These are phyloP conservation scores for Drosophila santomea DNA, from an alignment of 1,140 invertebrate genomes.

Conservation along the genomic window DNA sequence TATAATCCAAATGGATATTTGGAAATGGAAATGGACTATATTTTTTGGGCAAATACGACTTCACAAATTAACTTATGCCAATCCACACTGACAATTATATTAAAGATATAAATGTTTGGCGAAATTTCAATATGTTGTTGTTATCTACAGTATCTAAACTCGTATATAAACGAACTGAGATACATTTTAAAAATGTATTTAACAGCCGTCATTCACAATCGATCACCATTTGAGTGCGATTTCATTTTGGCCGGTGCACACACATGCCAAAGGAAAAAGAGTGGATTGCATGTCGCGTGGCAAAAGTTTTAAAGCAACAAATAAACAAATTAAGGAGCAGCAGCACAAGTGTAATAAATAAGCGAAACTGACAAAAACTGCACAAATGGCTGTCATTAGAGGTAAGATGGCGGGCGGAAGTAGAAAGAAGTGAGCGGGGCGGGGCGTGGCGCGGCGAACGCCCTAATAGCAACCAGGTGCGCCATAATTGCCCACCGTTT, in stretches of 20 bases:
- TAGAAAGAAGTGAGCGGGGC: background rate
- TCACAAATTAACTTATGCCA: too few relatives aligned
- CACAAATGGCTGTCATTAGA: conserved; percentile 80
- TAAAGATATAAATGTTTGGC: too few relatives aligned
- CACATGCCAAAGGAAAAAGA: conserved; percentile 6
- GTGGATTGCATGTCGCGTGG: conserved; percentile 30
- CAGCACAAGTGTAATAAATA: conserved; percentile 73
- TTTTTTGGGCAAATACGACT: background rate
- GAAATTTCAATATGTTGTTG: too few relatives aligned
- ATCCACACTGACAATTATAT: too few relatives aligned
- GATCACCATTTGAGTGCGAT: background rate
- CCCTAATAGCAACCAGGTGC: conserved; percentile 67
- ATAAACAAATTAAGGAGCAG: conserved; percentile 70
- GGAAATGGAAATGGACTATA: background rate
- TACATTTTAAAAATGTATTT: background rate
- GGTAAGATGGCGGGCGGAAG: conserved; percentile 34
- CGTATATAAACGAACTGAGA: too few relatives aligned
- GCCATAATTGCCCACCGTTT: conserved; percentile 78
- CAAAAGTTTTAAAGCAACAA: conserved; percentile 63
- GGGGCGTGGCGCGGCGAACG: conserved; percentile 17
- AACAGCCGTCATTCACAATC: background rate
- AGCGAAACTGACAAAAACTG: conserved; percentile 78
- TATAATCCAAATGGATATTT: background rate
- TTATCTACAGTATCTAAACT: too few relatives aligned
- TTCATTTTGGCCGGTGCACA: conserved; percentile 1